These are phyloP conservation scores for Sorex fumeus DNA, from an alignment of 2,113 vertebrate genomes.

Conservation along the genomic window DNA sequence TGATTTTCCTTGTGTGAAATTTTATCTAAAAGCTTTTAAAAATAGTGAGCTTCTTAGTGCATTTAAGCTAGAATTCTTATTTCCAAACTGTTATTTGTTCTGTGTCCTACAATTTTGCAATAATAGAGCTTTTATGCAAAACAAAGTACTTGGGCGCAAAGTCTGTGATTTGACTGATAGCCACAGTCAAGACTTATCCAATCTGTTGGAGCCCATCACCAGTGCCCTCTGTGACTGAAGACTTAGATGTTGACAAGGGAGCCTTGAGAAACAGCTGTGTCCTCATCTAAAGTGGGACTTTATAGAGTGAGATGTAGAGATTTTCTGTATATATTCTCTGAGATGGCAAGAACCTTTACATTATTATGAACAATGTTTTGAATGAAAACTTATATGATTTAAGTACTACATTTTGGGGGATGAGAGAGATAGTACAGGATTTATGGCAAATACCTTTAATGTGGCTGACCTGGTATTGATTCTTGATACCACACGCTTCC, in stretches of 20 bases:
- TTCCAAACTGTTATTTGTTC: neutral
- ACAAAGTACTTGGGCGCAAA: neutral
- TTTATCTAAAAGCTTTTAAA: constrained; percentile 21
- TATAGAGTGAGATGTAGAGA: neutral
- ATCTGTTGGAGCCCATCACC: too few species aligned
- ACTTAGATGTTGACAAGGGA: neutral
- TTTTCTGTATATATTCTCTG: neutral
- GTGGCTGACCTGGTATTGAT: too few species aligned
- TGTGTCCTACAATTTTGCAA: neutral
- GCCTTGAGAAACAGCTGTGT: neutral
- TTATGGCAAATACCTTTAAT: too few species aligned
- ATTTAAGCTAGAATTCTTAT: constrained; percentile 30
- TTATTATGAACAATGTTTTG: neutral
- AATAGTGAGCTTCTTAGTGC: neutral
- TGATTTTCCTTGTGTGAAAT: constrained; percentile 36
- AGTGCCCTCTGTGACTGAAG: neutral
- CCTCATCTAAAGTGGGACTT: neutral
- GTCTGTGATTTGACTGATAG: neutral
- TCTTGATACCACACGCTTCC: too few species aligned
- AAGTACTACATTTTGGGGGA: constrained; percentile 11
- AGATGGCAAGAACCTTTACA: neutral
- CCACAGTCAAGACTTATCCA: neutral
- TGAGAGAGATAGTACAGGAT: neutral
- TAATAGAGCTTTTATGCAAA: neutral
- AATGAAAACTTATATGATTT: constrained; percentile 22